Conservation (phyloP, 2,888 invertebrate genomes). For the Ramazzottius varieornatus region DNA sequence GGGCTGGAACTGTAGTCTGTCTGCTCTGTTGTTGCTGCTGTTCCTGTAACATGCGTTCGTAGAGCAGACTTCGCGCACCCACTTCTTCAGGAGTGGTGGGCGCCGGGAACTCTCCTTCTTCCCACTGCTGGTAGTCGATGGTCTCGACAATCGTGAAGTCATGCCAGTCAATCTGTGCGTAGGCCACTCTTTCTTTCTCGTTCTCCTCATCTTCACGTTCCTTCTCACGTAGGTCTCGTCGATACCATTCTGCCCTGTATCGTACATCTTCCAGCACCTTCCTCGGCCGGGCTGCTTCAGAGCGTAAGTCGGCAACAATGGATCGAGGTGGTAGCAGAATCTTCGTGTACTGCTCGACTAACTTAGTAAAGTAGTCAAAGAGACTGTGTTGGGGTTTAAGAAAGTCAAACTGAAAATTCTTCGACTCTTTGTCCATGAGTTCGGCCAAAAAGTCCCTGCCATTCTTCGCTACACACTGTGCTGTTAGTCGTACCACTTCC, state of each 20-base stretch:
- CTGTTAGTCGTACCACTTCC: constrained; percentile 71
- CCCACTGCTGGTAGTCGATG: constrained; percentile 88
- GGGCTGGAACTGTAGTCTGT: not conserved
- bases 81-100: constrained; percentile 92
- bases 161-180: constrained; percentile 98
- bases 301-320: not conserved
- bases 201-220: constrained; percentile 78
- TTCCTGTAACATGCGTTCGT: constrained; percentile 26
- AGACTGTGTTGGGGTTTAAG: constrained; percentile 88
- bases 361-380: constrained; percentile 89
- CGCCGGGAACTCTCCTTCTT: constrained; percentile 67
- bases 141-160: constrained; percentile 99
- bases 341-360: constrained; percentile 94
- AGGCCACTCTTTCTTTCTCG: constrained; percentile 60
- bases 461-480: constrained; percentile 93
- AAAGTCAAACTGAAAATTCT: constrained; percentile 97
- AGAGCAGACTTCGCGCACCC: constrained; percentile 69
- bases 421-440: constrained; percentile 86
- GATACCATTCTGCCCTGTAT: constrained; percentile 83
- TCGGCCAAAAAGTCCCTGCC: constrained; percentile 91
- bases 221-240: constrained; percentile 70
- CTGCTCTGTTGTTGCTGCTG: not conserved
- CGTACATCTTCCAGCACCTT: constrained; percentile 43
- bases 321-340: constrained; percentile 19
- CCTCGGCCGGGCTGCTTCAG: not conserved